Evolutionary conservation across 2,113 vertebrate genomes (phyloP).

Genomic region (Rutilus rutilus): DNA sequence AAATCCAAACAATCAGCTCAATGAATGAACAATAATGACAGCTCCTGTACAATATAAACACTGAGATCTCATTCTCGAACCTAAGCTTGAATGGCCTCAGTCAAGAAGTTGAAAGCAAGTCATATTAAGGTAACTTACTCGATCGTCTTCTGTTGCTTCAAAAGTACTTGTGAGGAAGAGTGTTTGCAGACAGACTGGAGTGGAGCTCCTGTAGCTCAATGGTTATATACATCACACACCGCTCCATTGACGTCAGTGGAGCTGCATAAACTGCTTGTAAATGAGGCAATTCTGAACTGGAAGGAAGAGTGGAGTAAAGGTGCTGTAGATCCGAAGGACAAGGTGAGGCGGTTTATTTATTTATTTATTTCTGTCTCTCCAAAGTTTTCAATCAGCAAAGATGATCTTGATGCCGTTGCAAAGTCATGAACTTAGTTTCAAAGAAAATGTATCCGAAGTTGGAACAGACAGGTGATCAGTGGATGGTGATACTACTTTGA

Average conservation of each 20-base stretch:
- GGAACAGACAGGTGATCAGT: neutral
- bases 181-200: slow-evolving; percentile 64
- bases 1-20: neutral
- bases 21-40: neutral
- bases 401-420: neutral
- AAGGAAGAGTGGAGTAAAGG: slow-evolving; percentile 40
- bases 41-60: neutral
- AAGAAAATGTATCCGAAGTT: neutral
- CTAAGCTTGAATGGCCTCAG: neutral
- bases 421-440: neutral
- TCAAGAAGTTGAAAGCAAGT: neutral
- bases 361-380: neutral
- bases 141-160: slow-evolving; percentile 48
- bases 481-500: neutral
- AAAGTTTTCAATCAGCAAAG: neutral
- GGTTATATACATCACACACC: slow-evolving; percentile 81
- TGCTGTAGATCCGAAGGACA: slow-evolving; percentile 33
- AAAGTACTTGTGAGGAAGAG: slow-evolving; percentile 51
- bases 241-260: slow-evolving; percentile 83
- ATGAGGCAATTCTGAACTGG: slow-evolving; percentile 64
- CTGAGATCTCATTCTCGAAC: neutral
- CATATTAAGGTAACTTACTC: slow-evolving; percentile 60
- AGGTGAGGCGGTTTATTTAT: slow-evolving; percentile 1
- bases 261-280: slow-evolving; percentile 72
- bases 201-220: slow-evolving; percentile 54